Evolutionary conservation across 2,797 vertebrate species (phyloP).

Genomic region (Valencia hispanica): DNA sequence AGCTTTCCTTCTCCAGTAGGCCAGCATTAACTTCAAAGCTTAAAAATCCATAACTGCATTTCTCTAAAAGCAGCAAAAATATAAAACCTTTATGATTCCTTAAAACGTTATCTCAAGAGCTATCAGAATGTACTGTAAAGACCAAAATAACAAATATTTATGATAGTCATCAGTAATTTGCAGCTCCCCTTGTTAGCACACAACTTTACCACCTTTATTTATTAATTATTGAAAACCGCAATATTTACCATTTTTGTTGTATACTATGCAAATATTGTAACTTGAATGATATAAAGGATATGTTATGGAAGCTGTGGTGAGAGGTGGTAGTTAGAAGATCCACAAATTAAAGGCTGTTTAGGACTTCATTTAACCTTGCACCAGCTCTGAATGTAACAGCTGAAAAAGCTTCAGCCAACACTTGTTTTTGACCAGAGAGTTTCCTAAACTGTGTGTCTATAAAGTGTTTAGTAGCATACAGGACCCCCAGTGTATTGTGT

Average conservation of each 20-base stretch:
- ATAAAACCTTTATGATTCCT: neutral
- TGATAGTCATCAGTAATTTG: no score
- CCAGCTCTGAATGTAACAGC: neutral
- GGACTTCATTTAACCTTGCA: neutral
- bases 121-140: no score
- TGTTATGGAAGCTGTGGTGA: neutral
- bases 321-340: neutral
- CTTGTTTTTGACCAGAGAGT: neutral
- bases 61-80: neutral
- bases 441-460: constrained; percentile 31
- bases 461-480: constrained; percentile 23
- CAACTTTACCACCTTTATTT: neutral
- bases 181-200: no score
- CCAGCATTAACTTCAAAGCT: neutral
- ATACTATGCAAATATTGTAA: neutral
- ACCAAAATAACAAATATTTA: no score
- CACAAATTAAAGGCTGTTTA: neutral
- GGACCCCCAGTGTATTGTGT: constrained; percentile 53
- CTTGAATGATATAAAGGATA: neutral
- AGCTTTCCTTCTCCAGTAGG: no score
- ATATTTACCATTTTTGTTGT: no score
- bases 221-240: no score
- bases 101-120: no score
- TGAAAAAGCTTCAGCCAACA: neutral
- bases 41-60: neutral